A percentile compares a stretch with the other conserved stretches of the same genome.
Evolutionary conservation across 2,888 invertebrate genomes (phyloP).

Genomic region (Mesoligia furuncula): DNA sequence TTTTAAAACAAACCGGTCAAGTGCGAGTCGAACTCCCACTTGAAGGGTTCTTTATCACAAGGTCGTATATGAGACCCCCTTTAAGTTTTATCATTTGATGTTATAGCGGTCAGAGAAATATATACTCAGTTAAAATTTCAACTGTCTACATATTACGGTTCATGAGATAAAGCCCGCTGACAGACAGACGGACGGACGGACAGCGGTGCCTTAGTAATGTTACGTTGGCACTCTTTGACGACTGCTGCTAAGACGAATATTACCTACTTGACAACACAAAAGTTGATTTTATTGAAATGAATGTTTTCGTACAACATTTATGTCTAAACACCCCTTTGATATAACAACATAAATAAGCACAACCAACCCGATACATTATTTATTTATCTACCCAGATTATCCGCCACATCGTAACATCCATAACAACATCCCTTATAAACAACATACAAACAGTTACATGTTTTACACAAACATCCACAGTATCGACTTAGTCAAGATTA

Average conservation of each 20-base stretch:
- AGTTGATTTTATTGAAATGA: not conserved
- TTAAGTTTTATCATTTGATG: no score
- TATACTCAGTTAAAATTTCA: not conserved
- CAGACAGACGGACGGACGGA: not conserved
- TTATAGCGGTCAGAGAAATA: no score
- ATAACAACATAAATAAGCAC: conserved; percentile 24
- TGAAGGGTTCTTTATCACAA: no score
- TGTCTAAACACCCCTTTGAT: conserved; percentile 12
- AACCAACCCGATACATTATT: conserved; percentile 37
- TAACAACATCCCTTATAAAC: conserved; percentile 57
- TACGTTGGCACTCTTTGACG: no score
- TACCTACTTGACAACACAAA: not conserved
- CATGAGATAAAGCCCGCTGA: not conserved
- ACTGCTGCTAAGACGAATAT: not conserved
- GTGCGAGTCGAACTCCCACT: no score
- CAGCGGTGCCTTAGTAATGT: not conserved
- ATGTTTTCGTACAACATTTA: conserved; percentile 13
- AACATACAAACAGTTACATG: conserved; percentile 60
- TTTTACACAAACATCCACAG: conserved; percentile 63
- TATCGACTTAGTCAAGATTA: conserved; percentile 68
- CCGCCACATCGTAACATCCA: conserved; percentile 43
- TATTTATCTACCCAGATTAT: conserved; percentile 58
- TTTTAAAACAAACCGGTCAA: not conserved
- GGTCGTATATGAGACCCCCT: no score
- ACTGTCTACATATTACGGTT: not conserved